Percentiles rank a stretch among this genome's conserved stretches.
Evolutionary conservation across 1,140 invertebrate genomes (phyloP).

Genomic region (Diploscapter pachys): DNA sequence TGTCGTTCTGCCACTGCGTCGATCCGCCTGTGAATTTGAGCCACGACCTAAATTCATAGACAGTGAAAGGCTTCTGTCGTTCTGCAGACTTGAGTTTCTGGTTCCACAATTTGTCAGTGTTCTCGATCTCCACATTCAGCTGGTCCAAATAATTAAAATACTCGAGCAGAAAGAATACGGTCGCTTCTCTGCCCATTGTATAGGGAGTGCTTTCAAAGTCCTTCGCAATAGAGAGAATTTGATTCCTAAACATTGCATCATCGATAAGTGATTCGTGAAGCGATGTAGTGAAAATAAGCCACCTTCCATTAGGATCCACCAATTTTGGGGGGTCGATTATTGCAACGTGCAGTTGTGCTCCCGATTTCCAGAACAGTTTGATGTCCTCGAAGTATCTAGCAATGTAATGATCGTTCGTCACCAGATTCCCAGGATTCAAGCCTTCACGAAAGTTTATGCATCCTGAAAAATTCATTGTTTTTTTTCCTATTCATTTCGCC

Average conservation of each 20-base stretch:
- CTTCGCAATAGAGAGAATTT: slow-evolving; percentile 44
- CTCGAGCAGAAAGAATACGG: slow-evolving; percentile 57
- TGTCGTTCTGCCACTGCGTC: slow-evolving; percentile 55
- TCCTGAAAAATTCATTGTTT: slow-evolving; percentile 68
- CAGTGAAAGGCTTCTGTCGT: not conserved
- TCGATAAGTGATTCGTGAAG: not conserved
- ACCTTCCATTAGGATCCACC: slow-evolving; percentile 48
- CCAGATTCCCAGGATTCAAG: slow-evolving; percentile 54
- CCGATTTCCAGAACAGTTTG: slow-evolving; percentile 54
- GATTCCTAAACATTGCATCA: slow-evolving; percentile 40
- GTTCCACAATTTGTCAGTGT: slow-evolving; percentile 56
- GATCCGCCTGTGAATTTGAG: slow-evolving; percentile 54
- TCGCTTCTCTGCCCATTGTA: slow-evolving; percentile 57
- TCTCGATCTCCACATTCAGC: slow-evolving; percentile 56
- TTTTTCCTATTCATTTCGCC: not conserved
- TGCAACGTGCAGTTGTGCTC: slow-evolving; percentile 58
- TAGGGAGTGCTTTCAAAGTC: slow-evolving; percentile 56
- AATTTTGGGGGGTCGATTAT: slow-evolving; percentile 55
- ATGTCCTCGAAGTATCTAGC: slow-evolving; percentile 53
- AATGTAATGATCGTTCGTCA: slow-evolving; percentile 56
- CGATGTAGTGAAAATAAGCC: slow-evolving; percentile 5
- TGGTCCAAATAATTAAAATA: slow-evolving; percentile 56
- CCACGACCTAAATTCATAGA: slow-evolving; percentile 41
- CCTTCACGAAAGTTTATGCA: slow-evolving; percentile 75
- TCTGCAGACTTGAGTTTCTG: slow-evolving; percentile 39